phyloP scores from a whole-genome alignment of 1,140 invertebrate genomes.

The Drosophila navojoa region DNA sequence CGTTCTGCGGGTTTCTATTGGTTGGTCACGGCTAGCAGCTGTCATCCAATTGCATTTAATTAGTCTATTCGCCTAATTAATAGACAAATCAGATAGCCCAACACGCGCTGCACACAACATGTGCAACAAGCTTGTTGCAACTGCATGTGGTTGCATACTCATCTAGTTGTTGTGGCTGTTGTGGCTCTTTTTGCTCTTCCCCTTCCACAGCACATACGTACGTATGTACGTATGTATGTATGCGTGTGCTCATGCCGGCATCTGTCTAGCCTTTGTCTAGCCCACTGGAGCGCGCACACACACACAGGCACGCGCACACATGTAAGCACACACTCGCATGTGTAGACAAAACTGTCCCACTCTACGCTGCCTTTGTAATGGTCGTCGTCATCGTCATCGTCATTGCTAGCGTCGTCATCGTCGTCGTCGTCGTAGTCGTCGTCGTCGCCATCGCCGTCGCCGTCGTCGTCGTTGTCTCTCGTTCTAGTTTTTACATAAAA shows the following conservation, averaged over 20 bases:
- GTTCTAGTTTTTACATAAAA: slow-evolving; percentile 77
- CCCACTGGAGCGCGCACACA: slow-evolving; percentile 31
- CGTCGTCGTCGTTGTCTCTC: slow-evolving; percentile 39
- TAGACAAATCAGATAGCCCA: slow-evolving; percentile 43
- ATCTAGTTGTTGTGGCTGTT: background rate
- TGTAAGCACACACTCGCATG: background rate
- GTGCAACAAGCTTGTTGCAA: slow-evolving; percentile 5
- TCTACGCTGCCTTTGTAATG: slow-evolving; percentile 48
- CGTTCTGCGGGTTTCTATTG: background rate
- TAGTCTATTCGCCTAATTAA: slow-evolving; percentile 54
- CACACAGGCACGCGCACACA: slow-evolving; percentile 10
- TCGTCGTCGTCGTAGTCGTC: slow-evolving; percentile 12
- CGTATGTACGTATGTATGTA: background rate
- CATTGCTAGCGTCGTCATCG: slow-evolving; percentile 24
- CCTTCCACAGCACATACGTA: background rate
- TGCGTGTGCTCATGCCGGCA: slow-evolving; percentile 9
- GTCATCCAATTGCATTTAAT: slow-evolving; percentile 27
- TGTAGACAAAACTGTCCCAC: slow-evolving; percentile 14
- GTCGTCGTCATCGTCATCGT: slow-evolving; percentile 36
- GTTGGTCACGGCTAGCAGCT: background rate
- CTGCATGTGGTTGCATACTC: background rate
- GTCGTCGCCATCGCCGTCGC: slow-evolving; percentile 8
- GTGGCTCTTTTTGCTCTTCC: background rate
- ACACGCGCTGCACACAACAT: background rate
- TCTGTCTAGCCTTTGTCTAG: slow-evolving; percentile 74